These are phyloP conservation scores for Saturnia japonica DNA, from an alignment of 2,888 invertebrate species.

Conservation along the genomic window DNA sequence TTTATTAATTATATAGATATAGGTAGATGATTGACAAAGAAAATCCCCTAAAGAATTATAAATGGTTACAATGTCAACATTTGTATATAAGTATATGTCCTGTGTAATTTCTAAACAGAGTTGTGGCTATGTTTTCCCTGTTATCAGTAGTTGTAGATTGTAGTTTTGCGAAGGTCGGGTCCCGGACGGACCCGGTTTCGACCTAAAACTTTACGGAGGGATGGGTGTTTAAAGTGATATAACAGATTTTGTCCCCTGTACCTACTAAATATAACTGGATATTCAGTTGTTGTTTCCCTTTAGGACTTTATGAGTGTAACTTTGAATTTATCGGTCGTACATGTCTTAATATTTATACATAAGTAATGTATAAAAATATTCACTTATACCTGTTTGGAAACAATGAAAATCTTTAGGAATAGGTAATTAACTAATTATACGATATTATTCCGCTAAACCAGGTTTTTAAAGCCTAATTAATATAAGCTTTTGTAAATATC, in stretches of 20 bases:
- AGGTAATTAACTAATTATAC: background rate
- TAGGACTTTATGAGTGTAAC: slow-evolving; percentile 11
- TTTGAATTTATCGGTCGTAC: slow-evolving; percentile 9
- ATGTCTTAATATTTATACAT: background rate
- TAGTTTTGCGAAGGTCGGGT: slow-evolving; percentile 41
- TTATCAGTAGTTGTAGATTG: slow-evolving; percentile 40
- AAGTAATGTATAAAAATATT: background rate
- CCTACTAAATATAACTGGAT: slow-evolving; percentile 44
- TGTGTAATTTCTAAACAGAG: slow-evolving; percentile 19
- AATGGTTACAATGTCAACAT: slow-evolving; percentile 4
- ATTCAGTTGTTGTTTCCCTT: slow-evolving; percentile 39
- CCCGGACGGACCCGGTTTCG: slow-evolving; percentile 38
- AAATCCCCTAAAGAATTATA: background rate
- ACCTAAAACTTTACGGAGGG: slow-evolving; percentile 60
- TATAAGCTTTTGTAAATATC: background rate
- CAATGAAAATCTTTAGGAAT: background rate
- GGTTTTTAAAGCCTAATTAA: background rate
- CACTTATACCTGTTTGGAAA: background rate
- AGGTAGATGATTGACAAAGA: background rate
- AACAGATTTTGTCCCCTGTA: slow-evolving; percentile 55
- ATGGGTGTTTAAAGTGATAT: slow-evolving; percentile 60
- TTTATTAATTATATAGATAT: too few relatives aligned
- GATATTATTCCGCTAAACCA: background rate
- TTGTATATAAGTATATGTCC: background rate
- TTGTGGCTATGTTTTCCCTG: slow-evolving; percentile 40